Evolutionary conservation across 2,797 vertebrate species (phyloP), one percentile per base, ranked within the genome.

Genomic region (Spinibarbus caldwelli): DNA sequence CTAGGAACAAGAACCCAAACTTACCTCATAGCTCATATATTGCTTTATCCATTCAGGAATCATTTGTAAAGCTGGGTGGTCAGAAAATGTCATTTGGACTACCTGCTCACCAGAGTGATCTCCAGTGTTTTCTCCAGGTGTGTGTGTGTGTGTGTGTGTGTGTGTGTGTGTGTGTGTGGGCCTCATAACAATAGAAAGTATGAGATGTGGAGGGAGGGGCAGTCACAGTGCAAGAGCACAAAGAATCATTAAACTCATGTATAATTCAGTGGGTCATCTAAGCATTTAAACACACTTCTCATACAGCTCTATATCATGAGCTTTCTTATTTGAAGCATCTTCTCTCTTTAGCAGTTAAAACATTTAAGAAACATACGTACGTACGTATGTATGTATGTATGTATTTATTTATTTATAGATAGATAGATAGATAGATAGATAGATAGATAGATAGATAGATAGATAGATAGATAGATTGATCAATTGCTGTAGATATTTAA

Each of bases 171-270:
- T 47, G 38, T 23, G 49, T 57, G 17, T 36, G 83, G 59, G 9
- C 4, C 29, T 49, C 41, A 80, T 7, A 80, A 80, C 64, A 80
- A 49, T 43, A 83, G 81, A 83, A 64, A 38, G 57, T 59, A 31
- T 41, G 80, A 72, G 67, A 41, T 3, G 17, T 54, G 38, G 73
- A 73, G 81, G 70, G 70, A 80, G 82, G 70, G 80, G 76, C 89
- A 66, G 86, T 90, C 88, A 91, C 89, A 89, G 84, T 88, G 59
- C 80, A 78, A 82, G 85, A 89, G 83, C 89, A 83, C 84, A 86
- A 86, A 89, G 86, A 90, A 90, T 91, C 75, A 87, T 80, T 86
- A 84, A 64, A 73, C 62, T 83, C 89, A 87, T 90, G 14, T 82
- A 90, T 89, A 90, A 91, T 91, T 90, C 80, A 91, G 15, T 29